phyloP scores from a whole-genome alignment of 2,797 vertebrate genomes.

The Acrossocheilus wenchowensis region DNA sequence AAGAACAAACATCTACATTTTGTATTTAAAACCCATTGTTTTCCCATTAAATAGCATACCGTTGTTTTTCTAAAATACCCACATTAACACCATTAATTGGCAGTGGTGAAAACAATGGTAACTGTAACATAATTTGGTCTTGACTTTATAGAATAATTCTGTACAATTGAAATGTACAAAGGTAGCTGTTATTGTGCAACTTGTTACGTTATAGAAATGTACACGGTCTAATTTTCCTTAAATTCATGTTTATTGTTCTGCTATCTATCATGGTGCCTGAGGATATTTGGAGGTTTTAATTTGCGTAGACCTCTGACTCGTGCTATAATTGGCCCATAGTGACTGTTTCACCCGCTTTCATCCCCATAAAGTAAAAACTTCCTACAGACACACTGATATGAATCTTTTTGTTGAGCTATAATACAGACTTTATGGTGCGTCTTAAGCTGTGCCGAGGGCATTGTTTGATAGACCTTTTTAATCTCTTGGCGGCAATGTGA shows the following conservation, averaged over 20 bases:
- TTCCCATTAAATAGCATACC: neutral
- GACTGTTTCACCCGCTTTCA: neutral
- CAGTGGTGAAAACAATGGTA: neutral
- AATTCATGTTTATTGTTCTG: neutral
- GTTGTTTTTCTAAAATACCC: no score
- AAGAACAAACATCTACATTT: neutral
- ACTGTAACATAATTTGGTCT: neutral
- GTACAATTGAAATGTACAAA: neutral
- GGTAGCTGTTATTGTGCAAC: neutral
- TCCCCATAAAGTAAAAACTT: neutral
- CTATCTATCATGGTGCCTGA: neutral
- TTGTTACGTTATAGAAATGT: neutral
- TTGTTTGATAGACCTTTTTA: neutral
- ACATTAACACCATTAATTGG: neutral
- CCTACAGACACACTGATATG: neutral
- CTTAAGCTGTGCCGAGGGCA: constrained; percentile 9
- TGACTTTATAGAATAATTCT: neutral
- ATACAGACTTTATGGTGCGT: neutral
- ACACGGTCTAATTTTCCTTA: neutral
- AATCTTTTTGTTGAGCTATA: constrained; percentile 11
- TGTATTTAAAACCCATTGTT: neutral
- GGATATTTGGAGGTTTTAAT: neutral
- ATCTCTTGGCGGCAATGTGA: neutral
- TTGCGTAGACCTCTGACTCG: neutral
- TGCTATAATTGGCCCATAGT: neutral